Evolutionary conservation across 2,888 invertebrate genomes (phyloP), one percentile per base, ranked within the genome.

Genomic region (Chymomyza fuscimana): DNA sequence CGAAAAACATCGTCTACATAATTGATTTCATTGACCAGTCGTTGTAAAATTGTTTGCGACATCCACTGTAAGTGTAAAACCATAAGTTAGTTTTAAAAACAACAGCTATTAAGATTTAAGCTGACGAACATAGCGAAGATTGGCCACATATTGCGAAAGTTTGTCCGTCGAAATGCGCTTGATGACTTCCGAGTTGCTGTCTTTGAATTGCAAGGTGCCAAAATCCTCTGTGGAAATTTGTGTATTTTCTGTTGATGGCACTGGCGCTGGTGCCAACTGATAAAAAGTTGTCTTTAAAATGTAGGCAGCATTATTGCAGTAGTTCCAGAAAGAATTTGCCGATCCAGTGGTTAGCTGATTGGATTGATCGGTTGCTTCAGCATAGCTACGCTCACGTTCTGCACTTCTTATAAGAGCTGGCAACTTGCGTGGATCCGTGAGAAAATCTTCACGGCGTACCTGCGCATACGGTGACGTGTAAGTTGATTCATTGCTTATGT

Each of bases 81-180:
- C 16, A 16, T 15, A 32, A 51, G 36, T 52, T 61, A 54, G 2
- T 54, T 54, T 6, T 2, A n/a, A 50, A 59, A 64, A 25, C 29
- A 12, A 10, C 50, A 50, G 50, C 50, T 15, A 36, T 25, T 2
- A 9, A 5, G 0, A 40, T 19, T 12, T n/a, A 9, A 10, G 19
- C 2, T 54, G 46, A 86, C 92, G 89, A 90, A 95, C 95, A 93
- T 95, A 94, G 77, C 96, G 92, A 77, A 96, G 92, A 92, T 96
- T 96, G 74, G 95, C 95, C 79, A 95, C 95, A 94, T 96, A 96
- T 90, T 95, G 94, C 69, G 95, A 95, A 65, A 97, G 93, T 79
- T 94, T 94, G 70, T 93, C 94, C 25, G 95, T 94, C 19, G 92
- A 91, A 68, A 92, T 91, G 50, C 90, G 89, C 67, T 91, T 90